phyloP scores from a whole-genome alignment of 2,797 vertebrate genomes.

The Poeciliopsis presidionis region DNA sequence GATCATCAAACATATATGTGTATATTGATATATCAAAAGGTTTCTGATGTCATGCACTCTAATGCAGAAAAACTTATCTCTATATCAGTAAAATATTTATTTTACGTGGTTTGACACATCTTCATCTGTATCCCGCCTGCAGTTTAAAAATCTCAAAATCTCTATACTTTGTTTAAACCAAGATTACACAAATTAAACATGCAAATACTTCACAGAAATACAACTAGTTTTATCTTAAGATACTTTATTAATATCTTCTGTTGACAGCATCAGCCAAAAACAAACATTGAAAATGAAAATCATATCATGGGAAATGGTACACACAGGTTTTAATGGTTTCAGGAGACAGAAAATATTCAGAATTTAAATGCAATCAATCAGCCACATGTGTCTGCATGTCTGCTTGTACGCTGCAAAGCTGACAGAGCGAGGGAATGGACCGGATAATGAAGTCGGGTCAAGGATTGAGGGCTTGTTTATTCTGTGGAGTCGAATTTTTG shows the following conservation, averaged over 20 bases:
- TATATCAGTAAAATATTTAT: background rate
- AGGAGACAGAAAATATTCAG: slow-evolving; percentile 46
- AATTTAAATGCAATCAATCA: slow-evolving; percentile 53
- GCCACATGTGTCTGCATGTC: slow-evolving; percentile 62
- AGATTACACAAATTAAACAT: background rate
- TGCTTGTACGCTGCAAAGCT: slow-evolving; percentile 60
- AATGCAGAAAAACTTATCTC: background rate
- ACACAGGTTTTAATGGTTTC: slow-evolving; percentile 40
- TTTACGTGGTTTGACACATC: background rate
- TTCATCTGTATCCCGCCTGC: background rate
- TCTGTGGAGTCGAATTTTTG: slow-evolving; percentile 46
- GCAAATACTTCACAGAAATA: background rate
- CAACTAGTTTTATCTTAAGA: slow-evolving; percentile 66
- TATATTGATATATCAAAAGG: background rate
- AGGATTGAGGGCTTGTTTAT: slow-evolving; percentile 23
- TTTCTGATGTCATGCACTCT: background rate
- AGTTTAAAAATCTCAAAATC: background rate
- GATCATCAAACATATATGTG: background rate
- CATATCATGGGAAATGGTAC: slow-evolving; percentile 47
- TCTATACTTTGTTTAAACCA: background rate
- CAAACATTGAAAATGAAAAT: slow-evolving; percentile 67
- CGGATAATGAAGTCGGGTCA: slow-evolving; percentile 35
- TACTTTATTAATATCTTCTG: slow-evolving; percentile 80
- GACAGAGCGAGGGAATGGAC: slow-evolving; percentile 41
- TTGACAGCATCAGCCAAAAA: slow-evolving; percentile 81